phyloP scores from a whole-genome alignment of 2,113 vertebrate species.

The Catagonus wagneri region DNA sequence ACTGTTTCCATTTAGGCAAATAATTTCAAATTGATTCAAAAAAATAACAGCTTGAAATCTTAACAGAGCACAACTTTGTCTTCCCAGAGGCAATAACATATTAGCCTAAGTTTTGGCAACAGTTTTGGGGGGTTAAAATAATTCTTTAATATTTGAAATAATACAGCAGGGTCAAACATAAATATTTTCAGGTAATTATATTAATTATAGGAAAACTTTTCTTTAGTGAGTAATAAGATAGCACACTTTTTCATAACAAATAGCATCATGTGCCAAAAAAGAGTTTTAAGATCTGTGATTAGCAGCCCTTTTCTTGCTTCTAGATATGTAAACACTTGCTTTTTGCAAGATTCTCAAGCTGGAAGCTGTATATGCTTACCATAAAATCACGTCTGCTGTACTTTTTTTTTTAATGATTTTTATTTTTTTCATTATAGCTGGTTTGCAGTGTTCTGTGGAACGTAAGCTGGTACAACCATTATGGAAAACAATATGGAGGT shows the following conservation, averaged over 20 bases:
- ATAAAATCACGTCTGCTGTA: not conserved
- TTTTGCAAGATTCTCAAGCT: not conserved
- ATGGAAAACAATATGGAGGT: too few relatives aligned
- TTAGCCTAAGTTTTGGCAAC: constrained; percentile 26
- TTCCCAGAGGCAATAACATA: not conserved
- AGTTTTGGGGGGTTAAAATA: not conserved
- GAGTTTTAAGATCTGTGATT: not conserved
- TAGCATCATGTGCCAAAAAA: not conserved
- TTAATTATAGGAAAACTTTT: not conserved
- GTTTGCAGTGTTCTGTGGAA: too few relatives aligned
- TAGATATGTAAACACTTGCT: not conserved
- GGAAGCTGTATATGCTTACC: not conserved
- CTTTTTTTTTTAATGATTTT: too few relatives aligned
- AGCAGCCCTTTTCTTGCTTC: not conserved
- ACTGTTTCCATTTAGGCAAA: not conserved
- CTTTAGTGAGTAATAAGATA: not conserved
- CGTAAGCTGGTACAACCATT: too few relatives aligned
- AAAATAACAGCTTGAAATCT: not conserved
- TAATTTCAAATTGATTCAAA: not conserved
- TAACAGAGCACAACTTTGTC: not conserved
- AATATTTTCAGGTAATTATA: constrained; percentile 13
- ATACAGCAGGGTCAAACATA: not conserved
- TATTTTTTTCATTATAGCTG: too few relatives aligned
- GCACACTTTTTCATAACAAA: not conserved
- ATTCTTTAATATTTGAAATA: not conserved